Conservation (phyloP, 2,888 invertebrate genomes). For the Torymus tubicola region DNA sequence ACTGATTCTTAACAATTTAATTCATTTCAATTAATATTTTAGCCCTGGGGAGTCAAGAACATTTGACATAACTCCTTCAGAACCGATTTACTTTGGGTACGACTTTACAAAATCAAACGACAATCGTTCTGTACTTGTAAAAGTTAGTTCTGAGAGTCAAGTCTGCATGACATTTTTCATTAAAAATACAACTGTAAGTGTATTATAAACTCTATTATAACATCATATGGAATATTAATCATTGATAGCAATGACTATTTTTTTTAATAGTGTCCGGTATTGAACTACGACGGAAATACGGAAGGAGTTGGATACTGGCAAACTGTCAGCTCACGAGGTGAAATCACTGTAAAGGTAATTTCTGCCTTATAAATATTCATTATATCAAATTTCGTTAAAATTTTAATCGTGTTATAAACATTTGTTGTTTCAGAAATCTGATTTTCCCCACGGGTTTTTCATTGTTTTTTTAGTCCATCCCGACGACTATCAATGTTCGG, state of each 20-base stretch:
- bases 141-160: constrained; percentile 82
- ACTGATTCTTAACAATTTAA: constrained; percentile 90
- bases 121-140: constrained; percentile 79
- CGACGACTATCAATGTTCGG: constrained; percentile 75
- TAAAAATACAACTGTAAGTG: constrained; percentile 83
- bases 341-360: constrained; percentile 85
- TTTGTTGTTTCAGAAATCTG: constrained; percentile 79
- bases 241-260: not conserved
- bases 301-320: constrained; percentile 86
- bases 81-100: constrained; percentile 81
- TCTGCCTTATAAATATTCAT: not conserved
- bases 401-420: constrained; percentile 3
- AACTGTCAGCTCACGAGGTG: constrained; percentile 87
- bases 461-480: constrained; percentile 83
- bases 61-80: constrained; percentile 77
- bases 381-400: not conserved
- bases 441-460: constrained; percentile 85
- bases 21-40: constrained; percentile 1
- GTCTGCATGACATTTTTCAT: constrained; percentile 88
- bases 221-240: too few species aligned
- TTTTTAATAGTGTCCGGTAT: constrained; percentile 89
- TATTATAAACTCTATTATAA: not conserved
- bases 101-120: constrained; percentile 77
- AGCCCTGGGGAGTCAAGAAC: constrained; percentile 63
- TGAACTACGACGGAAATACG: constrained; percentile 87